Evolutionary conservation across 2,888 invertebrate species (phyloP).

Genomic region (Rhopalosiphum nymphaeae): DNA sequence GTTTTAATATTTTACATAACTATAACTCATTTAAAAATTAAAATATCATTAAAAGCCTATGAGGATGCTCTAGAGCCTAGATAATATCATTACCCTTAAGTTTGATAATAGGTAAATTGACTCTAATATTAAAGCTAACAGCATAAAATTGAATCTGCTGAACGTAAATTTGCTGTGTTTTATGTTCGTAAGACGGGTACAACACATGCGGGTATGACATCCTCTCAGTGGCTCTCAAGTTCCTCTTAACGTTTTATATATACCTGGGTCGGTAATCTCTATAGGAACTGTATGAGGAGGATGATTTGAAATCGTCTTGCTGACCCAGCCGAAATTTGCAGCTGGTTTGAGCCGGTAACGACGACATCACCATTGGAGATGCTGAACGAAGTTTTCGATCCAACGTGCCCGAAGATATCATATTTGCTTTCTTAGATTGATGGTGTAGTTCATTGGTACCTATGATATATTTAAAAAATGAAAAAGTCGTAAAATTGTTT

Average conservation of each 20-base stretch:
- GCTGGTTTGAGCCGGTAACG: slow-evolving; percentile 70
- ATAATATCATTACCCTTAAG: too few species aligned
- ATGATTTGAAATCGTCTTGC: slow-evolving; percentile 61
- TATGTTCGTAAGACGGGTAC: too few species aligned
- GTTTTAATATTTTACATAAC: too few species aligned
- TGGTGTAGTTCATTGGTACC: slow-evolving; percentile 72
- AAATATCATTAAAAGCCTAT: too few species aligned
- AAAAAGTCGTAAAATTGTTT: background rate
- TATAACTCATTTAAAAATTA: too few species aligned
- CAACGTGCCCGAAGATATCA: slow-evolving; percentile 69
- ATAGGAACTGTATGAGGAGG: slow-evolving; percentile 64
- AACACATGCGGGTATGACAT: too few species aligned
- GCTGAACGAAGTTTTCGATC: slow-evolving; percentile 74
- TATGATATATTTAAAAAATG: slow-evolving; percentile 67
- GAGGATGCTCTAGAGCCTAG: too few species aligned
- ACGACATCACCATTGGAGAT: slow-evolving; percentile 76
- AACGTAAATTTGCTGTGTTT: too few species aligned
- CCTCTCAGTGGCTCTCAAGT: too few species aligned
- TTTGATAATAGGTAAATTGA: too few species aligned
- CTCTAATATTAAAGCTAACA: too few species aligned
- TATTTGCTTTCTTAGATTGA: slow-evolving; percentile 55
- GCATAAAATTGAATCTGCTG: too few species aligned
- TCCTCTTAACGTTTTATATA: background rate
- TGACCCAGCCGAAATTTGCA: slow-evolving; percentile 67
- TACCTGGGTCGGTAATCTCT: slow-evolving; percentile 63